A percentile compares a stretch with the other conserved stretches of the same genome.
These are phyloP conservation scores for Drosophila merina DNA, from an alignment of 2,888 invertebrate genomes.

Conservation along the genomic window DNA sequence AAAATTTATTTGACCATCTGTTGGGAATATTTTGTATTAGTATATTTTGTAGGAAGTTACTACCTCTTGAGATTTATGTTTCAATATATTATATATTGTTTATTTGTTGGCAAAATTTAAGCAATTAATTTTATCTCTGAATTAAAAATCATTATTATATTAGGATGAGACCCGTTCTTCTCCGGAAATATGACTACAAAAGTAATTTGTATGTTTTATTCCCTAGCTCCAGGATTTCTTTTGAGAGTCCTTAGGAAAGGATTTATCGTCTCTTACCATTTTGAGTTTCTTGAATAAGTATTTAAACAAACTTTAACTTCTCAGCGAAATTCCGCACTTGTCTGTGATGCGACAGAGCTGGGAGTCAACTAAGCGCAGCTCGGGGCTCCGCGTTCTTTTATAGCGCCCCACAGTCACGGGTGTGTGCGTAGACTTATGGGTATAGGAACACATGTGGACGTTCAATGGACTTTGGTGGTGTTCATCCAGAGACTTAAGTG, in stretches of 20 bases:
- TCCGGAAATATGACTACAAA: too few relatives aligned
- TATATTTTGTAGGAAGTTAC: too few relatives aligned
- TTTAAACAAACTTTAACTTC: conserved; percentile 11
- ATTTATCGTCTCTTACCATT: background rate
- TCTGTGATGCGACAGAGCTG: conserved; percentile 83
- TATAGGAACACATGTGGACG: conserved; percentile 11
- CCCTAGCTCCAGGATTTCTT: too few relatives aligned
- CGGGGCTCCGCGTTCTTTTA: conserved; percentile 55
- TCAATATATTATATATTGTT: too few relatives aligned
- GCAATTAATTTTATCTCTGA: background rate
- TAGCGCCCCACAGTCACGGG: conserved; percentile 38
- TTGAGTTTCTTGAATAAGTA: conserved; percentile 3
- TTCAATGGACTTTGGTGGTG: conserved; percentile 16
- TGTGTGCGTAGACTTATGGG: conserved; percentile 14
- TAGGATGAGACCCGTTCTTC: too few relatives aligned
- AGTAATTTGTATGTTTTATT: too few relatives aligned
- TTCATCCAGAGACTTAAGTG: conserved; percentile 25
- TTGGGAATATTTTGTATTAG: background rate
- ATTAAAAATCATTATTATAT: too few relatives aligned
- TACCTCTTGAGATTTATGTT: background rate
- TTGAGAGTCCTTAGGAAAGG: background rate
- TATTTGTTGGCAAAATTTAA: background rate
- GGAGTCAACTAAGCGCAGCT: conserved; percentile 79
- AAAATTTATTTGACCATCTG: background rate
- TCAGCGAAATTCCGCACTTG: conserved; percentile 67